A percentile compares a stretch with the other conserved stretches of the same genome.
Conservation (phyloP, 2,797 vertebrate genomes). For the Lutjanus argentimaculatus region DNA sequence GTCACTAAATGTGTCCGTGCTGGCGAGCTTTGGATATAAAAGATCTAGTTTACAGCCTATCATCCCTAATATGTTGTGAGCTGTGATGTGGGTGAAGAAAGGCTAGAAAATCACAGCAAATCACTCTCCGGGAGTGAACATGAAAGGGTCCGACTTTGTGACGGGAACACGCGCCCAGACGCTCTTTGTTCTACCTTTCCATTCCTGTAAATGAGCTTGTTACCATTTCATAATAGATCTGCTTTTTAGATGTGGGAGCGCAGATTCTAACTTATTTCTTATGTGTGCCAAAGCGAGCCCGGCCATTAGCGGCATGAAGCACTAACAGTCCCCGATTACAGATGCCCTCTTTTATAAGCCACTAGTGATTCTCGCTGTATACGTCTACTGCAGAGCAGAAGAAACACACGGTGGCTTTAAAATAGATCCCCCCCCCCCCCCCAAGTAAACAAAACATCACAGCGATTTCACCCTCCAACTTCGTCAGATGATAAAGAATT, state of each 20-base stretch:
- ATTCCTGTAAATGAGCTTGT: slow-evolving; percentile 80
- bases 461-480: slow-evolving; percentile 48
- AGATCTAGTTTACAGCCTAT: slow-evolving; percentile 75
- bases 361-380: slow-evolving; percentile 51
- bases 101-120: slow-evolving; percentile 77
- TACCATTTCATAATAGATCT: slow-evolving; percentile 80
- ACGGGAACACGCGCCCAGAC: slow-evolving; percentile 56
- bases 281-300: slow-evolving; percentile 61
- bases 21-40: slow-evolving; percentile 61
- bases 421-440: slow-evolving; percentile 28
- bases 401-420: slow-evolving; percentile 67
- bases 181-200: slow-evolving; percentile 78
- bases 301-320: slow-evolving; percentile 68
- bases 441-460: slow-evolving; percentile 55
- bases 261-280: slow-evolving; percentile 65
- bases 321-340: slow-evolving; percentile 65
- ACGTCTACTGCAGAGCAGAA: slow-evolving; percentile 39
- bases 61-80: slow-evolving; percentile 74
- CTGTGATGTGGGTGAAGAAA: slow-evolving; percentile 76
- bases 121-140: slow-evolving; percentile 75
- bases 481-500: slow-evolving; percentile 52
- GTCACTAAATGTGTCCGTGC: slow-evolving; percentile 54
- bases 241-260: slow-evolving; percentile 62
- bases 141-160: slow-evolving; percentile 75
- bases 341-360: slow-evolving; percentile 66